Base-by-base conservation (phyloP, 2,113 vertebrate genomes). In the Paedocypris sp. region DNA sequence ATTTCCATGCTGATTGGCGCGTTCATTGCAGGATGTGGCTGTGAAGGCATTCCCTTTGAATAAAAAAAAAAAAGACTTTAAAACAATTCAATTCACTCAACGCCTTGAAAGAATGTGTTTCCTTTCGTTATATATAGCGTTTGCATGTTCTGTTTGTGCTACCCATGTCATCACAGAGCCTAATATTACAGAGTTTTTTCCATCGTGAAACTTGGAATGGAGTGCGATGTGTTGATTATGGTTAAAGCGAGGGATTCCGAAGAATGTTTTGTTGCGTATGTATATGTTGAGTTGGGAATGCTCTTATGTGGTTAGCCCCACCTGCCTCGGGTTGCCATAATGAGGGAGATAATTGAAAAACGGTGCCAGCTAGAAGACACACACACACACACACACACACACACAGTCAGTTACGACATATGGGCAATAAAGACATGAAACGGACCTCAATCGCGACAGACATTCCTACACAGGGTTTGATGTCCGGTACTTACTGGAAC, bases 1-100 rank as follows among this genome's bases (percentile, higher is more conserved):
- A 83, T 68, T 54, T 86, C 84, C 71, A 85, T 71, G 36, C 84
- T 87, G 72, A 86, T 70, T 35, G 71, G 81, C 2, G 73, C 71
- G 12, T 68, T 60, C 20, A 75, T 1, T 39, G 38, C 79, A 46
- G 68, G 50, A 6, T 70, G 77, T 48, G 65, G 60, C 9, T 75
- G 65, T n/a, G 61, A n/a, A 23, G 38, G 76, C 19, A 29, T 58
- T 28, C 43, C 43, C 23, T 66, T 79, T 84, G 39, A 4, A 61
- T 45, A 41, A 23, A 15, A 52, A 54, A 70, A n/a, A 2, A 58
- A 58, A 58, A 4, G 25, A 51, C 10, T 33, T 51, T 0, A 32
- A 50, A n/a, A n/a, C n/a, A n/a, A 20, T 29, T 13, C 7, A n/a
- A 29, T 31, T 31, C 22, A 57, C 23, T 31, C 2, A 12, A 31